phyloP scores from a whole-genome alignment of 2,113 vertebrate genomes.

The Serilophus lunatus region DNA sequence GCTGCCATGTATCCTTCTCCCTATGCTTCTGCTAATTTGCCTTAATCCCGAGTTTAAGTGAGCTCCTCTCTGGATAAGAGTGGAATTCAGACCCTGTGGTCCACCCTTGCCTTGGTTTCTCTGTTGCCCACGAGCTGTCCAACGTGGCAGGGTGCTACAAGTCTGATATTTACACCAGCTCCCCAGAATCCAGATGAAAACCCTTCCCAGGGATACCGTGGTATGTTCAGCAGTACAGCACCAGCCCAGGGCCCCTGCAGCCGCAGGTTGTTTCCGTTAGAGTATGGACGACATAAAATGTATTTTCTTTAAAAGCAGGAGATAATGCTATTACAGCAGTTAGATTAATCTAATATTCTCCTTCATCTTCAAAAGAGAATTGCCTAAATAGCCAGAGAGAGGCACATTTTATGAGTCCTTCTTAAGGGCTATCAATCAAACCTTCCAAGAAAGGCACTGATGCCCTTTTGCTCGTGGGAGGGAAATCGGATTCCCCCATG shows the following conservation, averaged over 20 bases:
- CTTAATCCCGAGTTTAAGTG: not conserved
- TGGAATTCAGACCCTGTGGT: not conserved
- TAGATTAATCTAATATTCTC: slow-evolving; percentile 54
- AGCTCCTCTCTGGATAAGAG: not conserved
- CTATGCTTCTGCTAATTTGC: not conserved
- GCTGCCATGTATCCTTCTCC: not conserved
- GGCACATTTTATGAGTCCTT: slow-evolving; percentile 4
- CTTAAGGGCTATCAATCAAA: slow-evolving; percentile 39
- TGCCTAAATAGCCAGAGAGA: slow-evolving; percentile 51
- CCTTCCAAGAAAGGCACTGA: not conserved
- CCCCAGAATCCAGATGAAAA: not conserved
- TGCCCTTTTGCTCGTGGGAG: slow-evolving; percentile 14
- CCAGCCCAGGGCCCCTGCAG: not conserved
- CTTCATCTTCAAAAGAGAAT: slow-evolving; percentile 44
- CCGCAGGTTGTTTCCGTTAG: not conserved
- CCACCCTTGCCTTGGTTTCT: accelerated
- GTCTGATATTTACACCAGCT: not conserved
- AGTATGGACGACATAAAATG: not conserved
- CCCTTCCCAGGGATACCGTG: not conserved
- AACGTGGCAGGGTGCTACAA: not conserved
- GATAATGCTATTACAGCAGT: slow-evolving; percentile 38
- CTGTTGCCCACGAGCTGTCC: not conserved
- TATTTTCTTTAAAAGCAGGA: slow-evolving; percentile 25
- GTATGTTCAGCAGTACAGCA: not conserved
- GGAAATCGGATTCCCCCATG: slow-evolving; percentile 23